These are phyloP conservation scores for Laothoe populi DNA, from an alignment of 2,888 invertebrate species.

Conservation along the genomic window DNA sequence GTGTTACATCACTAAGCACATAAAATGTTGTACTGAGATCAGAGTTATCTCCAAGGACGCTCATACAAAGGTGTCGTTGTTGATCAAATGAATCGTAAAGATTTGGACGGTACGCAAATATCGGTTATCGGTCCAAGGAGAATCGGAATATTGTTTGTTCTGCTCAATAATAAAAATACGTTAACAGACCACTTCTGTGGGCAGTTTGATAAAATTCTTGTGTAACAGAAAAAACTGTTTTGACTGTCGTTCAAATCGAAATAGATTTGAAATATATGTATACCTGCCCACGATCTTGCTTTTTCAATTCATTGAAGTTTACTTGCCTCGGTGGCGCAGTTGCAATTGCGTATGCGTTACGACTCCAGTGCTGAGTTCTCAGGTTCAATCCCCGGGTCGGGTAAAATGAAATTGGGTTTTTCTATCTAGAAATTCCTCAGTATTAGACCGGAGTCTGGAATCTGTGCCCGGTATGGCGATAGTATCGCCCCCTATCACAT, in stretches of 20 bases:
- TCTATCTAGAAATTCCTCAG: no score
- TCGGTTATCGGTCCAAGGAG: constrained; percentile 20
- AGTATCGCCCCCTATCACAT: no score
- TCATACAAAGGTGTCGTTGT: constrained; percentile 25
- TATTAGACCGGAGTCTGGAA: no score
- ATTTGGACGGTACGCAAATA: constrained; percentile 25
- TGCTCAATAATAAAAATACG: constrained; percentile 23
- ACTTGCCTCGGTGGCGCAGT: no score
- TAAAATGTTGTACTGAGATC: constrained; percentile 17
- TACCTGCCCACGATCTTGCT: neutral
- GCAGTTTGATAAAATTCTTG: constrained; percentile 26
- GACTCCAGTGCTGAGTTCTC: no score
- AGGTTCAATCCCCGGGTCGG: no score
- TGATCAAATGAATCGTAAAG: constrained; percentile 22
- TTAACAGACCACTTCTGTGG: constrained; percentile 17
- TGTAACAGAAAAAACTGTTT: constrained; percentile 8
- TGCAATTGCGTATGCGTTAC: no score
- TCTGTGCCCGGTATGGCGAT: no score
- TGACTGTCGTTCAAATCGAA: neutral
- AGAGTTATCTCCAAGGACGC: constrained; percentile 20
- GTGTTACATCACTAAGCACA: neutral
- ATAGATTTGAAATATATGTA: neutral
- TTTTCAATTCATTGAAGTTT: neutral
- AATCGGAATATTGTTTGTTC: constrained; percentile 25
- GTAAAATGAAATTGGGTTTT: no score